phyloP scores from a whole-genome alignment of 2,888 invertebrate species.

The Zele albiditarsus region DNA sequence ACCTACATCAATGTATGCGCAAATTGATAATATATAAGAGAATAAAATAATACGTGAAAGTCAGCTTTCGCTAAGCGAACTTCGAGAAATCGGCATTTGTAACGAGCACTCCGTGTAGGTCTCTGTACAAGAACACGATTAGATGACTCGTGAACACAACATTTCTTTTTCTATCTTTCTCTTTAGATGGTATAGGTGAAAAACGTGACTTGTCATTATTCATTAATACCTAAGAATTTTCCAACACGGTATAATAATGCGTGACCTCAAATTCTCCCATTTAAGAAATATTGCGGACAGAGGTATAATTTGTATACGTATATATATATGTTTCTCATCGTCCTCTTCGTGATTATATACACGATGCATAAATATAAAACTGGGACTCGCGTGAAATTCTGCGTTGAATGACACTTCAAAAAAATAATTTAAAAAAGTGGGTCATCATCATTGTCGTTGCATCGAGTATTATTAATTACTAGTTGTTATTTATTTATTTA shows the following conservation, averaged over 20 bases:
- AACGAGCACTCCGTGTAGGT: constrained; percentile 30
- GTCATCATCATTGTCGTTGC: constrained; percentile 7
- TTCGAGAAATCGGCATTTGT: constrained; percentile 36
- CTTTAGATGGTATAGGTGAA: neutral
- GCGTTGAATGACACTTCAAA: constrained; percentile 31
- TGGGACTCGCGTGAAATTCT: constrained; percentile 31
- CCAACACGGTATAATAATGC: constrained; percentile 21
- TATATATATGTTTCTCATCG: constrained; percentile 28
- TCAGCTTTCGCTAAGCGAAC: constrained; percentile 37
- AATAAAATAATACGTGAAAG: constrained; percentile 39
- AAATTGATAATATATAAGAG: constrained; percentile 8
- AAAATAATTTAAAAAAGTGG: constrained; percentile 25
- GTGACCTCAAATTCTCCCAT: constrained; percentile 37
- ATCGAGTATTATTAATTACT: neutral
- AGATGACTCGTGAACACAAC: constrained; percentile 16
- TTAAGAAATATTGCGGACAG: constrained; percentile 26
- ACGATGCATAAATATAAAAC: constrained; percentile 22
- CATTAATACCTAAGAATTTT: constrained; percentile 36
- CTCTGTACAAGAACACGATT: constrained; percentile 8
- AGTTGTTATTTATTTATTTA: neutral
- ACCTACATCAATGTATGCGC: neutral
- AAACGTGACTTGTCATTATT: constrained; percentile 25
- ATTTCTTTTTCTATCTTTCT: neutral
- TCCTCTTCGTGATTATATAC: constrained; percentile 25
- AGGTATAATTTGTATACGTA: constrained; percentile 36